Evolutionary conservation across 2,113 vertebrate genomes (phyloP).

Genomic region (Sylvietta virens): DNA sequence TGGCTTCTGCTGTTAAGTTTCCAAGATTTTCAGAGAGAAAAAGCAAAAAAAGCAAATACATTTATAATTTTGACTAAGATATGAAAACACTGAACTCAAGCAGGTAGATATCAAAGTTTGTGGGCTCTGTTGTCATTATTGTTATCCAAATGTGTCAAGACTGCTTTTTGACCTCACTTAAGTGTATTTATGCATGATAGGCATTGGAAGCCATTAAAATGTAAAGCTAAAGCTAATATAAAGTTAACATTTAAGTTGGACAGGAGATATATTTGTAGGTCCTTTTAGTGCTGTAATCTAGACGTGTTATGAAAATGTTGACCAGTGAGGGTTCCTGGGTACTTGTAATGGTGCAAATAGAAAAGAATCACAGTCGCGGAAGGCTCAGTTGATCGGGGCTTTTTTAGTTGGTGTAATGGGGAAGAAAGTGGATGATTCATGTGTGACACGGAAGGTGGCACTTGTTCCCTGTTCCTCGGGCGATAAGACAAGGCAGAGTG

Average conservation of each 20-base stretch:
- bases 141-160: neutral
- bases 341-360: neutral
- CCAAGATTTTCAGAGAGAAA: neutral
- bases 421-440: neutral
- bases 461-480: neutral
- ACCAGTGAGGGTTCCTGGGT: neutral
- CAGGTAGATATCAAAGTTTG: neutral
- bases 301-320: neutral
- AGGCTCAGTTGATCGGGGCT: neutral
- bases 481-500: neutral
- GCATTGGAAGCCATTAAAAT: neutral
- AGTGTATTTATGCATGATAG: neutral
- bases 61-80: neutral
- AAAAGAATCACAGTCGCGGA: accelerated
- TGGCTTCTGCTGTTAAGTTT: neutral
- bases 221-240: neutral
- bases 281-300: neutral
- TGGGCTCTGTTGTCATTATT: neutral
- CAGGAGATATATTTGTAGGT: neutral
- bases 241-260: neutral
- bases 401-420: neutral
- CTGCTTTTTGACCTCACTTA: neutral
- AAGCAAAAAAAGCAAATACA: neutral
- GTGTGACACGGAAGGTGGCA: neutral
- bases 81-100: neutral